Base-by-base conservation (phyloP, 2,113 vertebrate species). In the Cynopterus brachyotis region DNA sequence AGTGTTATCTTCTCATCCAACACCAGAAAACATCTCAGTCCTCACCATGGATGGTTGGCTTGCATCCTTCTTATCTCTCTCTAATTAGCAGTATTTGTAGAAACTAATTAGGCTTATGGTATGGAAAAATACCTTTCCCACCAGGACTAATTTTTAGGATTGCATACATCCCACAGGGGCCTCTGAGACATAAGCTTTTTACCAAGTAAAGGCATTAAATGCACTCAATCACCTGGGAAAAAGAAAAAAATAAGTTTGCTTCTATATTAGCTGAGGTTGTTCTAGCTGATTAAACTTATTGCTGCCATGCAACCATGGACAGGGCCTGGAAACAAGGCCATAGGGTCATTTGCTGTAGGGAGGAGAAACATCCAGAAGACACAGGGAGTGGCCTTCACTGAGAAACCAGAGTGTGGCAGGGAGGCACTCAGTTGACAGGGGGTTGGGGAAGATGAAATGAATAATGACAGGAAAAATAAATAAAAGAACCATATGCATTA, bases 81-180 rank as follows among this genome's bases (percentile, higher is more conserved):
- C 59, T 81, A 57, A 22, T n/a, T 47, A 91, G 66, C 12, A 85
- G 22, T 81, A 73, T 88, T 93, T 94, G 53, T 24, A 82, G 76
- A 91, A 95, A 91, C 76, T 93, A 93, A 95, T 85, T 79, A 97
- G 86, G 67, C 40, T 55, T 60, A 76, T 0, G 0, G 45, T 40
- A 66, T 67, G 55, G 55, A 91, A 93, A 92, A 88, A 45, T 16
- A 40, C 17, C 89, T 75, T 83, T 91, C 28, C 28, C 35, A 89
- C 59, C 47, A 89, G 70, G 53, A n/a, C 47, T 85, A 50, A 85
- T 53, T 89, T 89, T 72, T 91, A 45, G 80, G 84, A n/a, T 30
- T 37, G 26, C 20, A 42, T 28, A 72, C 1, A 19, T 89, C 69
- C 67, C 17, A 42, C 57, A 60, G 62, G 10, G 20, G 11, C n/a